Conservation (phyloP, 1,140 invertebrate species). For the Eciton burchellii region DNA sequence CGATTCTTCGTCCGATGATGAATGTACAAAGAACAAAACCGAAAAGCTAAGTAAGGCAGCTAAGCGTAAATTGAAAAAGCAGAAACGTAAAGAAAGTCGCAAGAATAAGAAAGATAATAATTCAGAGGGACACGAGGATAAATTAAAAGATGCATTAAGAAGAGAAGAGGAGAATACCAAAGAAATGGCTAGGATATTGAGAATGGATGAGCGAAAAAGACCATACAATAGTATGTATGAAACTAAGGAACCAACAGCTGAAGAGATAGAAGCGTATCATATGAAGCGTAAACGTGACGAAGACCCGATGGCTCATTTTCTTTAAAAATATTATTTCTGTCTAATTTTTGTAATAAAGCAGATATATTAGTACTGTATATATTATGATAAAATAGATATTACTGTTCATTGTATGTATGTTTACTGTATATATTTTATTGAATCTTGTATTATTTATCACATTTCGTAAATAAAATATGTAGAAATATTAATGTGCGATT, state of each 20-base stretch:
- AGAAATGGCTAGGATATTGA: conserved; percentile 88
- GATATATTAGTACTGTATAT: too few relatives aligned
- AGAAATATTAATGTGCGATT: neutral
- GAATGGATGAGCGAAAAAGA: conserved; percentile 95
- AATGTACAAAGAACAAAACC: conserved; percentile 75
- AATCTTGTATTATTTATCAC: neutral
- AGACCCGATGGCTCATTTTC: conserved; percentile 95
- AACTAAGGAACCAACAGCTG: conserved; percentile 93
- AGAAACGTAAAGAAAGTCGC: conserved; percentile 89
- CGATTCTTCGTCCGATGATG: conserved; percentile 79
- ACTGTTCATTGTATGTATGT: conserved; percentile 1
- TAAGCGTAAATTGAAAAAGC: conserved; percentile 86
- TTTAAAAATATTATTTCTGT: conserved; percentile 57
- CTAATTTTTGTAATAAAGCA: neutral
- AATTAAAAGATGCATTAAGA: conserved; percentile 87
- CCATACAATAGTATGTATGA: conserved; percentile 96
- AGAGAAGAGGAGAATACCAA: conserved; percentile 88
- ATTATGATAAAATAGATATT: too few relatives aligned
- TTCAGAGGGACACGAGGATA: conserved; percentile 85
- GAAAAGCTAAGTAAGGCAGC: conserved; percentile 80
- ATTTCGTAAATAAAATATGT: neutral
- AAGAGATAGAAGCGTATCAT: conserved; percentile 97
- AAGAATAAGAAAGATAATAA: conserved; percentile 89
- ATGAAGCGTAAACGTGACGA: conserved; percentile 94
- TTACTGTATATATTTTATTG: too few relatives aligned